Conservation (phyloP, 2,113 vertebrate species). For the Pogona vitticeps region DNA sequence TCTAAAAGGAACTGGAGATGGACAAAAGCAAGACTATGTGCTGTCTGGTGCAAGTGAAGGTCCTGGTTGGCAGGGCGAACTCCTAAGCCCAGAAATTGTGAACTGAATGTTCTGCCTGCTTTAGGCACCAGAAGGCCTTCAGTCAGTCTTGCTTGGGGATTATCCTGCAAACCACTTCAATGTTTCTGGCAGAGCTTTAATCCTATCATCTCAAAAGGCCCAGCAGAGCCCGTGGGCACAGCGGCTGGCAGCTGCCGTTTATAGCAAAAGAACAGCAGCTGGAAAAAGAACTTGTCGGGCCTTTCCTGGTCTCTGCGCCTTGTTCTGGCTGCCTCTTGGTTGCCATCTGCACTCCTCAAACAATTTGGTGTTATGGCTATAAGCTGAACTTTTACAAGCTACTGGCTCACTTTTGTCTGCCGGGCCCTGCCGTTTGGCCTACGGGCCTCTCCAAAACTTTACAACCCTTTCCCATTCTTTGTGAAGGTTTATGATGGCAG, state of each 20-base stretch:
- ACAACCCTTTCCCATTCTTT: not conserved
- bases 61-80: not conserved
- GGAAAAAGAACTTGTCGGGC: not conserved
- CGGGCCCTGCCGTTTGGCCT: not conserved
- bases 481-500: not conserved
- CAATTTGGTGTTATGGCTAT: not conserved
- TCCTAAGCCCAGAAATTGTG: not conserved
- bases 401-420: not conserved
- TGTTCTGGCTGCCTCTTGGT: not conserved
- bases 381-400: not conserved
- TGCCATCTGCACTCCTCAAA: not conserved
- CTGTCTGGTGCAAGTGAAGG: not conserved
- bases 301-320: not conserved
- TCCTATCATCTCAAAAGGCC: too few species aligned
- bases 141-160: not conserved
- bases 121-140: too few species aligned
- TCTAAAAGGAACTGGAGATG: not conserved
- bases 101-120: too few species aligned
- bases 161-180: not conserved
- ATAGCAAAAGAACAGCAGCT: not conserved
- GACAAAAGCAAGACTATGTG: not conserved
- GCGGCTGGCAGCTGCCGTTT: not conserved
- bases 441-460: not conserved
- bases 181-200: not conserved
- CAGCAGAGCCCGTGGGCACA: not conserved